Conservation (phyloP, 35 echinoderm and acorn worm species). For the Strongylocentrotus purpuratus region DNA sequence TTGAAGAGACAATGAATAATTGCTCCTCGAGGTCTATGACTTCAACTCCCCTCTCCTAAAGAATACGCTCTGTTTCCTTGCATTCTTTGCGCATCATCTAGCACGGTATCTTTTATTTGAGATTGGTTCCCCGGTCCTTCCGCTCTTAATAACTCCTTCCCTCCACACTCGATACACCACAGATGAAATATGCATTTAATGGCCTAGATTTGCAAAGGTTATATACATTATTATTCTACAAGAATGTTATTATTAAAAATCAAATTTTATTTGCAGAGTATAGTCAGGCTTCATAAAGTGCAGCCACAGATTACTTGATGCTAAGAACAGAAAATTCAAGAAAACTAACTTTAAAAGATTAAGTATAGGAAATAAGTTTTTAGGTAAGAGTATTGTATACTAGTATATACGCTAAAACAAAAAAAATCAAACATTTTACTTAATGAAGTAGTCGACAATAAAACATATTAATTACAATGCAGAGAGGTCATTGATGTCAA, state of each 20-base stretch:
- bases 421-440: too few species aligned
- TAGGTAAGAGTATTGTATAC: too few species aligned
- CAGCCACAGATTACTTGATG: neutral
- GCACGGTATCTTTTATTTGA: neutral
- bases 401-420: too few species aligned
- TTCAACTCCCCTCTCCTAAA: neutral
- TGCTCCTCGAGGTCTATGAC: neutral
- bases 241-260: neutral
- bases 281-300: neutral
- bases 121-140: neutral
- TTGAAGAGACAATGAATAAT: constrained; percentile 6
- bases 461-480: too few species aligned
- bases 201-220: neutral
- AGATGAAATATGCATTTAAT: neutral
- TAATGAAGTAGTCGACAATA: too few species aligned
- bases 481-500: too few species aligned
- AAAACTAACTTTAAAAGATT: too few species aligned
- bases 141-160: neutral
- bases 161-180: neutral
- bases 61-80: neutral
- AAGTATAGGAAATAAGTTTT: too few species aligned
- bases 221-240: neutral
- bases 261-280: neutral
- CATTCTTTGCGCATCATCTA: neutral
- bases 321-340: neutral